Conservation (phyloP, 2,113 vertebrate genomes). For the Xiphophorus couchianus region DNA sequence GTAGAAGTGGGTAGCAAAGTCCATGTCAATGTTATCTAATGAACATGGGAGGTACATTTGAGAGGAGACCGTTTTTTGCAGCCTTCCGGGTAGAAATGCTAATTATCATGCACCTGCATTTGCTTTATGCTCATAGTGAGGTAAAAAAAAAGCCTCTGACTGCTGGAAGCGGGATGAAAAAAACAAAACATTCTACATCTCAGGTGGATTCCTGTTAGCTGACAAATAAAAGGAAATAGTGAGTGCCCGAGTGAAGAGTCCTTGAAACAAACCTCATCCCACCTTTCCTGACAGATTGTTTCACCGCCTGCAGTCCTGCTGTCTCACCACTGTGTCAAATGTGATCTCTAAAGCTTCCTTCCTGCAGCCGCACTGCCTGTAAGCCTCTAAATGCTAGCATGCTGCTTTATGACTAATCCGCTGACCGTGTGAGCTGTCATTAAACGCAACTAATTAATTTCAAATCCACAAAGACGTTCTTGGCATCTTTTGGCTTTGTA, state of each 20-base stretch:
- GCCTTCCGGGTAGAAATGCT: not conserved
- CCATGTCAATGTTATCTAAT: not conserved
- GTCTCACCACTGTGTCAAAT: constrained; percentile 64
- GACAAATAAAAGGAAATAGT: not conserved
- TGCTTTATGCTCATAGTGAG: not conserved
- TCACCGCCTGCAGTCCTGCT: constrained; percentile 36
- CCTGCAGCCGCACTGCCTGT: constrained; percentile 28
- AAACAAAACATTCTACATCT: not conserved
- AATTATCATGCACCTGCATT: not conserved
- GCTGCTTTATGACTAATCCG: constrained; percentile 42
- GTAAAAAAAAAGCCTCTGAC: not conserved
- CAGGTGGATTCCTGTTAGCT: not conserved
- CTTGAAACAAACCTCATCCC: constrained; percentile 35
- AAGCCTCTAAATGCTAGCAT: constrained; percentile 33
- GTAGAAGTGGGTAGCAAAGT: not conserved
- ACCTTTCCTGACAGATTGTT: constrained; percentile 39
- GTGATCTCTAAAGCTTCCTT: constrained; percentile 41
- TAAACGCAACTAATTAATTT: constrained; percentile 51
- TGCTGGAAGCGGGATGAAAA: not conserved
- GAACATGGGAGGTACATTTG: not conserved
- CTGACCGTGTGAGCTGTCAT: constrained; percentile 30
- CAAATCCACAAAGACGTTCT: constrained; percentile 30
- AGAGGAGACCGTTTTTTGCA: not conserved
- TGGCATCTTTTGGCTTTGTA: constrained; percentile 9
- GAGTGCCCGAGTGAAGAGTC: constrained; percentile 35